A percentile compares a stretch with the other conserved stretches of the same genome.
Evolutionary conservation across 2,888 invertebrate species (phyloP).

Genomic region (Heterodera filipjevi): DNA sequence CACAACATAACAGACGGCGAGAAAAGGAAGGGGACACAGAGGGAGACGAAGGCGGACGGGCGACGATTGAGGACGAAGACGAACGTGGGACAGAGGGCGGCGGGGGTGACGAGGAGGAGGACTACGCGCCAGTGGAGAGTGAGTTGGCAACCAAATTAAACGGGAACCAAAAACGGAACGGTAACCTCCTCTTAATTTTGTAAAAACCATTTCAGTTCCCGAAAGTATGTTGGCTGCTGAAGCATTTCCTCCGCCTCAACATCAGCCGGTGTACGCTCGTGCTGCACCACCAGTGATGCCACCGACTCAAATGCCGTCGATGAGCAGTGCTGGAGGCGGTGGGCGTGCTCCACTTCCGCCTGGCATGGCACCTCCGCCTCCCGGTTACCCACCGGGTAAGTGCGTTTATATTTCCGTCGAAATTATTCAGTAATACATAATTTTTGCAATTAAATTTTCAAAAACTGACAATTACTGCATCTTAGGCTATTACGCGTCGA

Average conservation of each 20-base stretch:
- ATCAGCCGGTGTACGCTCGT: slow-evolving; percentile 29
- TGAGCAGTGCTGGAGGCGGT: not conserved
- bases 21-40: slow-evolving; percentile 38
- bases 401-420: not conserved
- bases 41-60: not conserved
- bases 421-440: too few relatives aligned
- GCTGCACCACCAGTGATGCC: slow-evolving; percentile 8
- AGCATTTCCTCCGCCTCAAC: slow-evolving; percentile 19
- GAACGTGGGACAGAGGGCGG: not conserved
- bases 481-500: not conserved
- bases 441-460: too few relatives aligned
- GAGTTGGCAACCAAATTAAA: not conserved
- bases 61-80: not conserved
- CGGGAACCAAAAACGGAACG: not conserved
- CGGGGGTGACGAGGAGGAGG: slow-evolving; percentile 24
- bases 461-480: not conserved
- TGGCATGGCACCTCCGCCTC: slow-evolving; percentile 34
- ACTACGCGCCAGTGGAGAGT: slow-evolving; percentile 36
- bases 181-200: too few relatives aligned
- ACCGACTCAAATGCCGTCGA: slow-evolving; percentile 11
- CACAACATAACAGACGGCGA: slow-evolving; percentile 24
- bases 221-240: slow-evolving; percentile 32
- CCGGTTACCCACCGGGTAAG: slow-evolving; percentile 13
- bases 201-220: slow-evolving; percentile 22
- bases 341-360: slow-evolving; percentile 29